Conservation (phyloP, 2,888 invertebrate genomes). For the Caenorhabditis wallacei region DNA sequence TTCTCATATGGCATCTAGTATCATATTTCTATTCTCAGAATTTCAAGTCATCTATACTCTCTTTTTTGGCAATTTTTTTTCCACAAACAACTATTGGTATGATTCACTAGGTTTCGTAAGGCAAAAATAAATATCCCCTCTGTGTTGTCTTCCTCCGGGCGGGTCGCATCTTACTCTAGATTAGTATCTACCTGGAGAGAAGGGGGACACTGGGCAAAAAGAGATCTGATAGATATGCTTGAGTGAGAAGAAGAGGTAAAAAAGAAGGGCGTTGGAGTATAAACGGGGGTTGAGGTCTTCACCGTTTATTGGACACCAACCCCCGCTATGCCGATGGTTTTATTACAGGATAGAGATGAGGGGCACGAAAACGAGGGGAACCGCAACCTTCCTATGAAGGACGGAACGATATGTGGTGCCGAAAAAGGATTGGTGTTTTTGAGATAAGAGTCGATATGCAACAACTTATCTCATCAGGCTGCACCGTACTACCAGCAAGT, state of each 20-base stretch:
- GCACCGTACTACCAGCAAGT: neutral
- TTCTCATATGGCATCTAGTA: constrained; percentile 23
- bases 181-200: constrained; percentile 40
- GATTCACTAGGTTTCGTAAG: constrained; percentile 32
- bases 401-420: constrained; percentile 4
- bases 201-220: constrained; percentile 7
- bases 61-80: constrained; percentile 5
- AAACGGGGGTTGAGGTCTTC: constrained; percentile 24
- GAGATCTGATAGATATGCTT: constrained; percentile 62
- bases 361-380: constrained; percentile 17
- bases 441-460: neutral
- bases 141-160: constrained; percentile 34
- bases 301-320: constrained; percentile 58
- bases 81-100: constrained; percentile 20
- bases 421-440: constrained; percentile 2
- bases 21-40: constrained; percentile 49
- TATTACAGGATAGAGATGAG: constrained; percentile 43
- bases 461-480: neutral
- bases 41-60: constrained; percentile 41
- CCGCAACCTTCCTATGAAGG: constrained; percentile 19
- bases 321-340: constrained; percentile 51
- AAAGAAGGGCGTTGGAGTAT: constrained; percentile 51
- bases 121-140: constrained; percentile 47
- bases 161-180: constrained; percentile 59
- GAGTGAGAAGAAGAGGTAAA: constrained; percentile 54